These are phyloP conservation scores for Lepisosteus oculatus DNA, from an alignment of 2,113 vertebrate species.

Conservation along the genomic window DNA sequence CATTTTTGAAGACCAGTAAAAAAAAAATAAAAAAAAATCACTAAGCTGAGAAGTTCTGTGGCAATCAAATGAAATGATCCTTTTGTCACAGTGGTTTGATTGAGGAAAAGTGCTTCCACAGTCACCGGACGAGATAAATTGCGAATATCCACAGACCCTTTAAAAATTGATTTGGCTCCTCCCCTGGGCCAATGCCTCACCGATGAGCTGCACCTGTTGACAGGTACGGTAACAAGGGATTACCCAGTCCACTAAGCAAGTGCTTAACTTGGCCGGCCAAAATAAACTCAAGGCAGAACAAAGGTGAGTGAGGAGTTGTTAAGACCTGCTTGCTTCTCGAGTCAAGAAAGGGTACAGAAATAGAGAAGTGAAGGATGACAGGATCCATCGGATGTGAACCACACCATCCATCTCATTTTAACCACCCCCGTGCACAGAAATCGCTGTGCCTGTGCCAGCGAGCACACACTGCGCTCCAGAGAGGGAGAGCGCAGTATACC, in stretches of 20 bases:
- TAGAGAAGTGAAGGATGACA: background rate
- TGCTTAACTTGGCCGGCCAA: background rate
- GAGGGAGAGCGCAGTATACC: background rate
- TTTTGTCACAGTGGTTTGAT: too few species aligned
- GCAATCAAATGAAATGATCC: too few species aligned
- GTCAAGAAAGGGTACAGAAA: background rate
- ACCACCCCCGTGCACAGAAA: background rate
- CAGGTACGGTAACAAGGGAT: background rate
- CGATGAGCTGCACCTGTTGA: too few species aligned
- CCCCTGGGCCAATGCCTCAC: too few species aligned
- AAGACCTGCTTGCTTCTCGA: too few species aligned
- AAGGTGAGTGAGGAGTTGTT: background rate
- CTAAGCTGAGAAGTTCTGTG: too few species aligned
- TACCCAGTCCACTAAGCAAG: background rate
- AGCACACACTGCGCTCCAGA: background rate
- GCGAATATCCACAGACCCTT: background rate
- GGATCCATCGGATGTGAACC: background rate
- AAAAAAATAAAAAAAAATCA: too few species aligned
- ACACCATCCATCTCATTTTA: conserved; percentile 8
- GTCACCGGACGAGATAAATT: too few species aligned
- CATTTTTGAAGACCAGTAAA: too few species aligned
- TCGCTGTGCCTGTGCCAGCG: background rate
- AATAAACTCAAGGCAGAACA: background rate
- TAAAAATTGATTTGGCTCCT: background rate
- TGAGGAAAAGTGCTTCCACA: too few species aligned